phyloP scores from a whole-genome alignment of 2,113 vertebrate genomes.

The Cyanoliseus patagonus region DNA sequence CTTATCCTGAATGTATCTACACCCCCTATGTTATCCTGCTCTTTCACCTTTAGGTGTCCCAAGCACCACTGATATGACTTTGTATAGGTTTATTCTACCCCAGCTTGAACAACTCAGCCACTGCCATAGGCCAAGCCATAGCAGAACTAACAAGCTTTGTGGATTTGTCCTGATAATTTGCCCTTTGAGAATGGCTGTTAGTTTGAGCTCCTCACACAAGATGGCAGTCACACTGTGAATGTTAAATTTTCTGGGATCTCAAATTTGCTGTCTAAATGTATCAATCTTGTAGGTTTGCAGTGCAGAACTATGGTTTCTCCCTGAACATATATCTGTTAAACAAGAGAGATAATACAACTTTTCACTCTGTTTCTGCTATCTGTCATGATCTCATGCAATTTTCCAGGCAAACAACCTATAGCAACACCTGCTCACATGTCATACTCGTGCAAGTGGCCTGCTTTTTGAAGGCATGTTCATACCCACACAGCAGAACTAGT shows the following conservation, averaged over 20 bases:
- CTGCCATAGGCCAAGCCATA: background rate
- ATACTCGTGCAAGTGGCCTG: background rate
- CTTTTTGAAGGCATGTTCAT: background rate
- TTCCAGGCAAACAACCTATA: background rate
- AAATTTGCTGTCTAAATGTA: background rate
- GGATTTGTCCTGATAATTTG: background rate
- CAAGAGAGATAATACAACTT: background rate
- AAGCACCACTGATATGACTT: background rate
- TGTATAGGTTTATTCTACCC: background rate
- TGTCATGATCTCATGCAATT: background rate
- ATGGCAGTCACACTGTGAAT: background rate
- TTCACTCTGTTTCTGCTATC: background rate
- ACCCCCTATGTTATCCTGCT: background rate
- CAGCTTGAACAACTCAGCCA: background rate
- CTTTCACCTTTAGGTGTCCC: background rate
- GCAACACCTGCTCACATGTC: background rate
- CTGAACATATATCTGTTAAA: background rate
- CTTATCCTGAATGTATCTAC: background rate
- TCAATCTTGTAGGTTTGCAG: fast-evolving
- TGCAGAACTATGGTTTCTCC: background rate
- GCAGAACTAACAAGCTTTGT: background rate
- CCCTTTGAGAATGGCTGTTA: background rate
- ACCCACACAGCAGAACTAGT: background rate
- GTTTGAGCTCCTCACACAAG: background rate
- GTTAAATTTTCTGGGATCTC: background rate